Evolutionary conservation across 2,888 invertebrate genomes (phyloP).

Genomic region (Clistopyga incitator): DNA sequence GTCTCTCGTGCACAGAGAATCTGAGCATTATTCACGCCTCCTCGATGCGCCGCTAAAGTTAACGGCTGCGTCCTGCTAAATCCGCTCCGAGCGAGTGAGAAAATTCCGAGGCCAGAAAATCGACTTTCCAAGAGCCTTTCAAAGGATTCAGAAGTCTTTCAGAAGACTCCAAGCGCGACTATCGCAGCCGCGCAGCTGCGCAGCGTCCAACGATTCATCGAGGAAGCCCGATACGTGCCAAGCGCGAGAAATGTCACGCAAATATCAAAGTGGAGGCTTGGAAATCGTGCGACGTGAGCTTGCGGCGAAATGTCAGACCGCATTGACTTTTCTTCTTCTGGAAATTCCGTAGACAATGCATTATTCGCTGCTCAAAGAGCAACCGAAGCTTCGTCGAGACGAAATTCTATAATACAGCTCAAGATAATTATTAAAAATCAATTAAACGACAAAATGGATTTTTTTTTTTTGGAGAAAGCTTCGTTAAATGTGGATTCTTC

Average conservation of each 20-base stretch:
- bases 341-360: constrained; percentile 18
- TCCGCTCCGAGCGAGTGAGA: not conserved
- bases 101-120: not conserved
- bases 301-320: constrained; percentile 62
- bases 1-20: constrained; percentile 18
- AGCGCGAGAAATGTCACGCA: constrained; percentile 76
- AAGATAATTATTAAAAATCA: too few relatives aligned
- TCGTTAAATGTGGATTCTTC: not conserved
- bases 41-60: constrained; percentile 23
- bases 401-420: not conserved
- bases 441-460: too few relatives aligned
- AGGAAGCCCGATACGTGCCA: constrained; percentile 55
- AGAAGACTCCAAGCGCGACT: not conserved
- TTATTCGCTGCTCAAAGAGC: not conserved
- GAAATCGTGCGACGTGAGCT: constrained; percentile 7
- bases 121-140: not conserved
- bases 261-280: constrained; percentile 72
- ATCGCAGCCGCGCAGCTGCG: not conserved
- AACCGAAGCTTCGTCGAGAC: not conserved
- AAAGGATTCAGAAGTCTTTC: constrained; percentile 40
- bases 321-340: constrained; percentile 13
- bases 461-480: too few relatives aligned
- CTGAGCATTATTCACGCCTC: constrained; percentile 30
- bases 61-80: constrained; percentile 41
- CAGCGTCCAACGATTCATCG: constrained; percentile 26